Evolutionary conservation across 2,113 vertebrate genomes (phyloP), one percentile per base, ranked within the genome.

Genomic region (Sialia sialis): DNA sequence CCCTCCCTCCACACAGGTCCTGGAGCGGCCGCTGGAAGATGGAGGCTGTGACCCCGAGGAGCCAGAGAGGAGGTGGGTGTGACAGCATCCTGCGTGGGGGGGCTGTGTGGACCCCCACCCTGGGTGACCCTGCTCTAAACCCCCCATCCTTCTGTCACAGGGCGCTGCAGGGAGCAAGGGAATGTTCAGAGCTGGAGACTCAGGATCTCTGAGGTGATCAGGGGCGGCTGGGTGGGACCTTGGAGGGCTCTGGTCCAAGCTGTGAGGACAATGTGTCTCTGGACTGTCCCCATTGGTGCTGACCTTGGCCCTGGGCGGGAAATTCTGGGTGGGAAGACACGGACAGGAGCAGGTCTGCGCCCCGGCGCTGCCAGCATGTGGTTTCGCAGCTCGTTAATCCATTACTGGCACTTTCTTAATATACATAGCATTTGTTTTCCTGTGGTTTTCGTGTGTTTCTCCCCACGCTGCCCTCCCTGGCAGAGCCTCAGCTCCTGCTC

Each of bases 121-220:
- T 13, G 30, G 7, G 7, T 0, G 1, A 21, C 9, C 51, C 58
- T 36, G 10, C 67, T 10, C 87, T 95, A 49, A 94, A 3, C 10
- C 4, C 25, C 16, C 6, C 0, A 1, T 4, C 17, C 68, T 76
- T 72, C 29, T 58, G 39, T 60, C 4, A 2, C 90, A 97, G 97
- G 68, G 84, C 72, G 0, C 60, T 97, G 49, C 93, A 54, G 69
- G 91, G 51, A 81, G 75, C 29, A 1, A 52, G 46, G 52, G 84
- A 22, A 13, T 4, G 21, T 80, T 56, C 94, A 34, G 96, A 97
- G 86, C 69, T 96, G 95, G 95, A 94, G 91, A 89, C 74, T 81
- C 93, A 92, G 90, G 94, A 96, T 51, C 94, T 97, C 87, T 97
- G 60, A 97, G 97, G 97, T 97, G 89, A 95, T 79, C 73, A 58